These are phyloP conservation scores for Cenopis cana DNA, from an alignment of 2,888 invertebrate species.

Conservation along the genomic window DNA sequence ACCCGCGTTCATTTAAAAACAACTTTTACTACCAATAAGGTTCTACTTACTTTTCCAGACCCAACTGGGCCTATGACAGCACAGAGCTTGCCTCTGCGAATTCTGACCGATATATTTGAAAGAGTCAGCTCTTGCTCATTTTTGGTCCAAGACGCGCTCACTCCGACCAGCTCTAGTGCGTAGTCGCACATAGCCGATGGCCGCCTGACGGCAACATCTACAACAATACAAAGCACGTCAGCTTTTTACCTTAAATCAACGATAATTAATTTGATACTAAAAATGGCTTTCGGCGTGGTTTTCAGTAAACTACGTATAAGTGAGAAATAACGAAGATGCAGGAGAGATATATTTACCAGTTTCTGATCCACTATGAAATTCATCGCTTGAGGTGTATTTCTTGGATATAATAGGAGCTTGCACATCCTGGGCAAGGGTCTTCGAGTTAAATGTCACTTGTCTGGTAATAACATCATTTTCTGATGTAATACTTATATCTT, in stretches of 20 bases:
- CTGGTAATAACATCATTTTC: constrained; percentile 49
- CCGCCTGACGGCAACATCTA: constrained; percentile 31
- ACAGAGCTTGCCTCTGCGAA: constrained; percentile 87
- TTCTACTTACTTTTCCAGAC: constrained; percentile 51
- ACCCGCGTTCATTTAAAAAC: background rate
- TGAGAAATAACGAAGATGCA: too few relatives aligned
- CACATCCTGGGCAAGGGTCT: constrained; percentile 48
- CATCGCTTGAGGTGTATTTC: constrained; percentile 56
- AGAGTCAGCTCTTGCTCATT: constrained; percentile 75
- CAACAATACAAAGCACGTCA: constrained; percentile 20
- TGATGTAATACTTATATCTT: constrained; percentile 57
- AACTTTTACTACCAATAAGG: background rate
- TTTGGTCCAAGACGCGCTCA: constrained; percentile 72
- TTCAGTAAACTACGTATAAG: too few relatives aligned
- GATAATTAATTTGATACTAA: too few relatives aligned
- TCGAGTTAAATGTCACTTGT: constrained; percentile 57
- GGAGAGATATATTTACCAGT: constrained; percentile 50
- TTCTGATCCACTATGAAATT: constrained; percentile 44
- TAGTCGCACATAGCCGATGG: constrained; percentile 54
- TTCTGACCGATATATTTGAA: constrained; percentile 82
- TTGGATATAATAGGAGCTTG: constrained; percentile 53
- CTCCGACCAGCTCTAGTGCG: constrained; percentile 64
- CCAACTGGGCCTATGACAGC: constrained; percentile 96
- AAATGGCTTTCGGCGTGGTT: too few relatives aligned
- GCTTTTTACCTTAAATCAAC: too few relatives aligned